Evolutionary conservation across 2,888 invertebrate genomes (phyloP).

Genomic region (Sycophila texana): DNA sequence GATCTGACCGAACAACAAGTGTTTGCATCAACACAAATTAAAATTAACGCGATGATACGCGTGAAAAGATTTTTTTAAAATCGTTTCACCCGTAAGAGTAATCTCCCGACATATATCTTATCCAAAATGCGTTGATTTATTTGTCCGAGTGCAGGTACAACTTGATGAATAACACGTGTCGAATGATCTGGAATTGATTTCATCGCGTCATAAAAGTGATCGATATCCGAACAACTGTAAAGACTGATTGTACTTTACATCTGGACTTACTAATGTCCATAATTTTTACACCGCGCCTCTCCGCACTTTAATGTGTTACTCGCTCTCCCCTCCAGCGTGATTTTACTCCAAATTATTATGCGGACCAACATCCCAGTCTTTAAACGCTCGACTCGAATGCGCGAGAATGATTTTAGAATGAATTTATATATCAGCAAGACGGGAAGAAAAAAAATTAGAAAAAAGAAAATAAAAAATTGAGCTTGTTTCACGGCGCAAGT

Average conservation of each 20-base stretch:
- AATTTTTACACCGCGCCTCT: conserved; percentile 2
- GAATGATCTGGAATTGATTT: conserved; percentile 42
- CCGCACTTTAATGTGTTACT: background rate
- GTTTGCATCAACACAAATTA: conserved; percentile 25
- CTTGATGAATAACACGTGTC: conserved; percentile 40
- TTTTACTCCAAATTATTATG: background rate
- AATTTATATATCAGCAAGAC: too few relatives aligned
- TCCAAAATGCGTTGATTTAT: conserved; percentile 41
- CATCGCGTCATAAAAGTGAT: conserved; percentile 32
- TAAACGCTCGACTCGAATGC: too few relatives aligned
- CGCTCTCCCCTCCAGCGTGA: background rate
- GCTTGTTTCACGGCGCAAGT: too few relatives aligned
- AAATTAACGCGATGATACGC: conserved; percentile 28
- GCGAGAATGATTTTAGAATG: too few relatives aligned
- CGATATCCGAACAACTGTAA: conserved; percentile 24
- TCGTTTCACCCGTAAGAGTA: conserved; percentile 31
- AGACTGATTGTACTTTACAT: conserved; percentile 23
- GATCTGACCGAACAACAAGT: conserved; percentile 23
- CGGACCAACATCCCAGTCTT: too few relatives aligned
- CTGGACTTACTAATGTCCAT: background rate
- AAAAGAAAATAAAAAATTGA: too few relatives aligned
- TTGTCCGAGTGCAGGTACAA: background rate
- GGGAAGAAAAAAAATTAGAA: background rate
- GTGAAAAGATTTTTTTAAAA: conserved; percentile 34
- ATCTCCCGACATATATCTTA: conserved; percentile 37